Evolutionary conservation across 2,797 vertebrate species (phyloP), one percentile per base, ranked within the genome.

Genomic region (Sorex maritimensis): DNA sequence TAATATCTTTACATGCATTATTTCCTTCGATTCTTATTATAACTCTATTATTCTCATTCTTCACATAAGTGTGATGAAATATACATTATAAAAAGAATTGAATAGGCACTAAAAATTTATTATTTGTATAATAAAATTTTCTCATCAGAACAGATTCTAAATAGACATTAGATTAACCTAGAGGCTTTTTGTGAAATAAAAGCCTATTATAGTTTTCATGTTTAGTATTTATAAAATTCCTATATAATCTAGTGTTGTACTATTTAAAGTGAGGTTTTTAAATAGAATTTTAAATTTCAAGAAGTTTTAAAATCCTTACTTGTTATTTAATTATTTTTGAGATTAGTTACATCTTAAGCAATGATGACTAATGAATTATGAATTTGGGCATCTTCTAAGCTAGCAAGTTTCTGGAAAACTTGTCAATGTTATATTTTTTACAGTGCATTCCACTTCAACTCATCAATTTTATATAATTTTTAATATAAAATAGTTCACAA

Each of bases 111-210:
- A 13, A 69, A 91, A 61, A 78, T 78, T 85, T 74, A 46, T 85
- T 90, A 72, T 68, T 34, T 83, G n/a, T 75, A 28, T n/a, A 71
- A 84, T 93, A 91, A 68, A 38, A 81, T 82, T n/a, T 92, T 15
- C 67, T 73, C 68, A 87, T 78, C 44, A 82, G 3, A 81, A 69
- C 38, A 34, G n/a, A 78, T 94, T 93, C 71, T 71, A 90, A 80
- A 68, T 69, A 88, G n/a, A 79, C 2, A 85, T 85, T 81, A 68
- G 46, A 71, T 90, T 67, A 91, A 87, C 30, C 2, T 73, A 68
- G 78, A 61, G 15, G 8, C 69, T 93, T 92, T 79, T 41, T 79
- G 21, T 86, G 77, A 94, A 88, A 63, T 86, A 71, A 94, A 94
- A 73, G 93, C 58, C 55, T 65, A 44, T 73, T 63, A 38, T 28